Evolutionary conservation across 1,140 invertebrate species (phyloP), one percentile per base, ranked within the genome.

Genomic region (Carcinoscorpius rotundicauda): DNA sequence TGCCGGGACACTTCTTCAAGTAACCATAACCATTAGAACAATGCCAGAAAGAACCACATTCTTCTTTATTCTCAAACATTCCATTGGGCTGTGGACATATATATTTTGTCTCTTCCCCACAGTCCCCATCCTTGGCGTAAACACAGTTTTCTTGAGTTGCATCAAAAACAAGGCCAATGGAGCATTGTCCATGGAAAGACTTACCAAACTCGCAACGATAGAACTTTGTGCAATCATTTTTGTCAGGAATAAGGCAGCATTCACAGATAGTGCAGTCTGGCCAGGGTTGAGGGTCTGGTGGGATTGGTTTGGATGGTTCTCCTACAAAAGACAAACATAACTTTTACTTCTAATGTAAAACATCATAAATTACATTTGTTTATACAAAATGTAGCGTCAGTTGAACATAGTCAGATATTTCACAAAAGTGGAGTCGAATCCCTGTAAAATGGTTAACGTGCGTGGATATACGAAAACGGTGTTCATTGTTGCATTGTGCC

Each of bases 111-210:
- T 29, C 29, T 29, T 29, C 29, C 29, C 29, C 59, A 64, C 4
- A 67, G 68, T 3, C 5, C 84, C 70, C 84, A 29, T 29, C 29
- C 29, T 29, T 29, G 29, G 29, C 29, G 29, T 29, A 29, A 29
- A 29, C 83, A 69, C 83, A 85, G 4, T 78, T 74, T 67, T 76
- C 72, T 3, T 75, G 67, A 3, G 71, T 53, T 3, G 77, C 68
- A 69, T 84, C 82, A 73, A 83, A 85, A 59, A 80, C 77, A 0
- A 84, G 72, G 3, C 76, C 78, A 4, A 66, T 61, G 3, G 80
- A 78, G 65, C 84, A 85, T 5, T 62, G 52, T 0, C 52, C 49
- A 1, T 10, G 6, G 48, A 60, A 58, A 6, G 60, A 29, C 6
- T 49, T 4, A 6, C 65, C 65, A 4, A 59, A 48, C 51, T 57